Percentiles rank a stretch among this genome's conserved stretches.
phyloP scores from a whole-genome alignment of 2,888 invertebrate genomes.

The Cistogaster globosa region DNA sequence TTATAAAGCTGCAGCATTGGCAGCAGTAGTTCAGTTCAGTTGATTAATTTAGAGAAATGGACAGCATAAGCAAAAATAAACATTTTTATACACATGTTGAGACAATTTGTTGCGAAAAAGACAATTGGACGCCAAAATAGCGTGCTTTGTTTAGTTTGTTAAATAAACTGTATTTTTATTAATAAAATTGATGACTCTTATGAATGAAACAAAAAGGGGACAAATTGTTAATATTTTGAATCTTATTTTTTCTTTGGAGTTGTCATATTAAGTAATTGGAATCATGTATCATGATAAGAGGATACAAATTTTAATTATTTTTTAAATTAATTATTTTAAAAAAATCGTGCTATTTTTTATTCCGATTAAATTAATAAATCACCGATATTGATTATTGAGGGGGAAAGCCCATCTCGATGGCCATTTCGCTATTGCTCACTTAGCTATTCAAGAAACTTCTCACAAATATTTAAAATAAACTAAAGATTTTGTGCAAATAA shows the following conservation, averaged over 20 bases:
- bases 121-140: slow-evolving; percentile 62
- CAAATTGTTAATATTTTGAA: slow-evolving; percentile 7
- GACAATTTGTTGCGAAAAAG: slow-evolving; percentile 31
- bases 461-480: no score
- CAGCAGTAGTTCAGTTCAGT: slow-evolving; percentile 57
- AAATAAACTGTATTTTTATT: slow-evolving; percentile 21
- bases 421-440: no score
- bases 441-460: no score
- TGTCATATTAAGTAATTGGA: no score
- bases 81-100: not conserved
- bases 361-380: no score
- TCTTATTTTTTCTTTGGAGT: not conserved
- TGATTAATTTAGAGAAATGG: slow-evolving; percentile 62
- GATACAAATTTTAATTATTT: no score
- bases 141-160: slow-evolving; percentile 40
- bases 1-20: slow-evolving; percentile 24
- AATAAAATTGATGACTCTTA: slow-evolving; percentile 51
- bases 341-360: no score
- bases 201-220: not conserved
- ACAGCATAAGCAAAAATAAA: slow-evolving; percentile 35
- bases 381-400: no score
- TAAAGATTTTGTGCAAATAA: no score
- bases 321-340: no score
- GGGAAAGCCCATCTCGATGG: no score
- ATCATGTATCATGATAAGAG: no score